Base-by-base conservation (phyloP, 2,888 invertebrate genomes). In the Diabrotica balteata region DNA sequence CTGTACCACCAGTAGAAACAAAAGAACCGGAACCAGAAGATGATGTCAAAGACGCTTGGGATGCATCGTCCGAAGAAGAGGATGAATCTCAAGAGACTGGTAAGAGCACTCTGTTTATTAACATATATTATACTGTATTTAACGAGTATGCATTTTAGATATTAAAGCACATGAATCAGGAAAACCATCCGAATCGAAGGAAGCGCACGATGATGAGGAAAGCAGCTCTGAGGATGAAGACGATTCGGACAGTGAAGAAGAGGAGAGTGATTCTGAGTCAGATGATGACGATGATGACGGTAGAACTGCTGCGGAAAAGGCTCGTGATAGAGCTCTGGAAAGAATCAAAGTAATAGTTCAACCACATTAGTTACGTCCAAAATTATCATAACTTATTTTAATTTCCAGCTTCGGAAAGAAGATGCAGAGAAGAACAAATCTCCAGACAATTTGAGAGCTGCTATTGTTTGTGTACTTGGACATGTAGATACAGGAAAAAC, bases 401-500 rank as follows among this genome's bases (percentile, higher is more conserved):
- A 17, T 8, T 83, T 81, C 66, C 76, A 90, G 83, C 90, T 89
- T 80, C 87, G 93, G 10, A 87, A 90, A 76, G 87, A 89, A 67
- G 90, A 89, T 47, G 91, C 91, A 7, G 92, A 93, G 75, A 90
- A 90, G 75, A 90, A 88, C 66, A 87, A 87, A 70, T 86, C 87
- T 7, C 74, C 88, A 0, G 92, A 94, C 61, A 86, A 89, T 53
- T 88, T 99, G 2, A 89, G 99, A 55, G 96, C 98, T 0, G 96
- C 98, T 0, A 97, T 99, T 2, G 97, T 99, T 1, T 99, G 98
- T 82, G 99, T 99, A 0, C 86, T 99, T 2, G 99, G 99, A 0
- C 99, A 99, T 83, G 99, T 99, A 59, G 99, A 99, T 86, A 99
- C 99, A 0, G 98, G 98, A 67, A 99, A 99, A 88, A 99, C 99